These are phyloP conservation scores for Drosophila percnosoma DNA, from an alignment of 2,888 invertebrate genomes.

Conservation along the genomic window DNA sequence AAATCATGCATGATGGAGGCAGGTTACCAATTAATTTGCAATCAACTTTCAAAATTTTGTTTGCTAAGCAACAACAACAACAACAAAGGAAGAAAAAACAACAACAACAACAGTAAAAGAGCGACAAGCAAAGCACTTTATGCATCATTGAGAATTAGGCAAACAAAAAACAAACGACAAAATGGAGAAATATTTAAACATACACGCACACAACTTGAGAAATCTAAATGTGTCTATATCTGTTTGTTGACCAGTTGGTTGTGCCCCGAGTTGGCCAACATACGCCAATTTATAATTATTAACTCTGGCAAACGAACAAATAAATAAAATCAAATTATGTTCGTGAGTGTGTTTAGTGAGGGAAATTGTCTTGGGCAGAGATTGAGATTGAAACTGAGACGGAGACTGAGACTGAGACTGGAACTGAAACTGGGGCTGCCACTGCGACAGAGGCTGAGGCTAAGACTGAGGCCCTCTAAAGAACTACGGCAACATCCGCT, in stretches of 20 bases:
- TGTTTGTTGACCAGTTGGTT: constrained; percentile 33
- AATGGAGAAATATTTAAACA: constrained; percentile 72
- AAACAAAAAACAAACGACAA: constrained; percentile 72
- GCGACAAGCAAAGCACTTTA: constrained; percentile 69
- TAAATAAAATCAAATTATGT: constrained; percentile 78
- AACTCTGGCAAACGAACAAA: constrained; percentile 73
- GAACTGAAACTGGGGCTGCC: constrained; percentile 5
- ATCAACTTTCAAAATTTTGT: constrained; percentile 75
- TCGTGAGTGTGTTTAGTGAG: constrained; percentile 40
- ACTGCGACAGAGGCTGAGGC: constrained; percentile 10
- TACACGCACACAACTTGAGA: constrained; percentile 22
- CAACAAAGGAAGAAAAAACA: constrained; percentile 12
- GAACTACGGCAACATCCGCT: constrained; percentile 79
- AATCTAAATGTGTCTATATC: constrained; percentile 47
- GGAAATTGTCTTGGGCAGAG: constrained; percentile 38
- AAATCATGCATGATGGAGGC: constrained; percentile 37
- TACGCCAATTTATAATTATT: constrained; percentile 80
- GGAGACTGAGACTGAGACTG: constrained; percentile 10
- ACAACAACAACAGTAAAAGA: constrained; percentile 24
- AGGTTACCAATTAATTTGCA: constrained; percentile 75
- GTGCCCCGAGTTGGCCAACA: constrained; percentile 67
- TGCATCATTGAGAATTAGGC: constrained; percentile 80
- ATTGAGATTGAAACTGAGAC: constrained; percentile 25
- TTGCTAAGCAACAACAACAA: constrained; percentile 37
- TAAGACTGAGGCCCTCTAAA: constrained; percentile 46